These are phyloP conservation scores for Calyptommatus sinebrachiatus DNA, from an alignment of 2,113 vertebrate species.

Conservation along the genomic window DNA sequence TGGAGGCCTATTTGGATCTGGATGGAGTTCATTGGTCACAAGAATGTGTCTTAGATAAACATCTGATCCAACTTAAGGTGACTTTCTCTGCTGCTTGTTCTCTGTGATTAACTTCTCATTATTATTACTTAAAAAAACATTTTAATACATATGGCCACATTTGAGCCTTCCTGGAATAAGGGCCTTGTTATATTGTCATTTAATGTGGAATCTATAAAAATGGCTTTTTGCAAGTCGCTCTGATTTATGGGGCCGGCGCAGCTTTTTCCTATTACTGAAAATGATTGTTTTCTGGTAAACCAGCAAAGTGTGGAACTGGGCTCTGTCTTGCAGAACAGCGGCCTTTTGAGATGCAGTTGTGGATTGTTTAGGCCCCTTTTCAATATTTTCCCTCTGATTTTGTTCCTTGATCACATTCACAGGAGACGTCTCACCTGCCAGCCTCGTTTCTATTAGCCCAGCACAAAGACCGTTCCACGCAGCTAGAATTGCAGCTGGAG, in stretches of 20 bases:
- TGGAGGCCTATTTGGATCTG: slow-evolving; percentile 72
- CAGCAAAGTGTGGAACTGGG: slow-evolving; percentile 32
- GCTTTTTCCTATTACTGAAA: slow-evolving; percentile 70
- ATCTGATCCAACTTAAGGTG: slow-evolving; percentile 75
- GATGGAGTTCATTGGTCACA: slow-evolving; percentile 67
- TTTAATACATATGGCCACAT: slow-evolving; percentile 60
- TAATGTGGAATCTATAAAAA: slow-evolving; percentile 75
- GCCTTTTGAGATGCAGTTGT: slow-evolving; percentile 44
- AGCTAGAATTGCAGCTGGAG: slow-evolving; percentile 89
- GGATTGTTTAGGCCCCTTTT: slow-evolving; percentile 15
- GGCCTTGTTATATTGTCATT: slow-evolving; percentile 64
- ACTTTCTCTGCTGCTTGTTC: slow-evolving; percentile 58
- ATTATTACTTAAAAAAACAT: slow-evolving; percentile 34
- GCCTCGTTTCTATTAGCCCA: slow-evolving; percentile 91
- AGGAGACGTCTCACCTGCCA: slow-evolving; percentile 93
- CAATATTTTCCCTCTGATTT: slow-evolving; percentile 39
- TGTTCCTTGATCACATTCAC: slow-evolving; percentile 45
- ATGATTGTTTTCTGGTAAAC: slow-evolving; percentile 56
- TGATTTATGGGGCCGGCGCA: slow-evolving; percentile 68
- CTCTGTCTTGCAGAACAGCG: neutral
- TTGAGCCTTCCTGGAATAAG: slow-evolving; percentile 62
- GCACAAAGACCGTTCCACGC: slow-evolving; percentile 89
- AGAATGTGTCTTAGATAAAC: slow-evolving; percentile 74
- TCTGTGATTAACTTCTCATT: slow-evolving; percentile 68
- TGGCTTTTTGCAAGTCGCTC: slow-evolving; percentile 66